These are phyloP conservation scores for Mus caroli DNA, from an alignment of 2,797 vertebrate genomes.

Conservation along the genomic window DNA sequence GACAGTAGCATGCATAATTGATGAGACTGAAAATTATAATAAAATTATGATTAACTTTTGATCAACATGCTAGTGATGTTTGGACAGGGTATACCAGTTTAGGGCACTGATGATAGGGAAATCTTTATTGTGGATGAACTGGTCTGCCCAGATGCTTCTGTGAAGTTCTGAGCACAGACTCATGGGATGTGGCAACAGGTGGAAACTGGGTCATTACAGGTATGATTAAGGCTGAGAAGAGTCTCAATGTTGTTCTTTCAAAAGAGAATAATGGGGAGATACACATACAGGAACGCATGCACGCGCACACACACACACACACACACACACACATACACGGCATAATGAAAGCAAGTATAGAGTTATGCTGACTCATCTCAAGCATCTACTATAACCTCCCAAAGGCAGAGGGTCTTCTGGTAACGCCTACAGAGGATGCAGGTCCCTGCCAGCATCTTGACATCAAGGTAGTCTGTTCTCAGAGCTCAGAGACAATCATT, in stretches of 20 bases:
- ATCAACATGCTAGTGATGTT: not conserved
- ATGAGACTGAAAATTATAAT: conserved; percentile 6
- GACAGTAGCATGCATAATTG: not conserved
- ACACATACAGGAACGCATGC: not conserved
- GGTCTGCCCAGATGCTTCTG: not conserved
- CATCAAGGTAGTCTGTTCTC: not conserved
- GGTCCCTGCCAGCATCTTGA: not conserved
- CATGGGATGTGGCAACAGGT: not conserved
- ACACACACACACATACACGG: not conserved
- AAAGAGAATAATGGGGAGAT: not conserved
- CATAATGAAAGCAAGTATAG: not conserved
- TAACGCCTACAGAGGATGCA: not conserved
- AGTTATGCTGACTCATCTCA: not conserved
- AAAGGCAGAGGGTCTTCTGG: not conserved
- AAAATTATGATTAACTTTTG: not conserved
- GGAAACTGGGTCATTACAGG: not conserved
- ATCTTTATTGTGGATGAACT: not conserved
- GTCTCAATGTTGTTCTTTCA: not conserved
- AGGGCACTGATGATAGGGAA: not conserved
- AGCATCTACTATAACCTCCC: not conserved
- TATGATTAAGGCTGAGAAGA: not conserved
- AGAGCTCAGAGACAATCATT: not conserved
- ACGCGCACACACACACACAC: not conserved
- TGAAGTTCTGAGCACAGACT: not conserved
- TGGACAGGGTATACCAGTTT: not conserved